Evolutionary conservation across 2,113 vertebrate genomes (phyloP).

Genomic region (Callorhinus ursinus): DNA sequence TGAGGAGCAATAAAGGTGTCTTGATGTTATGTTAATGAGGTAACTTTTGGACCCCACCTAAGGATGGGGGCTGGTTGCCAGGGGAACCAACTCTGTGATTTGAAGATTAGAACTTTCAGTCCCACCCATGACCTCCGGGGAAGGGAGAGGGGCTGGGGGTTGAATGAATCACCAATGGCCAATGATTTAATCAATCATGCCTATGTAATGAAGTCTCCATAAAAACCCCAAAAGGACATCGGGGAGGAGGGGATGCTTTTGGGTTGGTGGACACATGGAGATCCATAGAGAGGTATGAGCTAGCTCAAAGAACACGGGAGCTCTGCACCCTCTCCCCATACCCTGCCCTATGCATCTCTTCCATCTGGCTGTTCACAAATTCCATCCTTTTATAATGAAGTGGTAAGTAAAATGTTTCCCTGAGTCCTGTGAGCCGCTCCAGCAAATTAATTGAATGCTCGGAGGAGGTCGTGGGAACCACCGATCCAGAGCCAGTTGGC

Average conservation of each 20-base stretch:
- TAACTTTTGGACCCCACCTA: background rate
- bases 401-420: too few species aligned
- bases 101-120: background rate
- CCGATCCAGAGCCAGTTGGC: background rate
- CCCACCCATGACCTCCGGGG: background rate
- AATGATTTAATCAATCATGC: accelerated
- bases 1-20: background rate
- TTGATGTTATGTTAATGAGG: background rate
- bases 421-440: background rate
- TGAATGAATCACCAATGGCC: accelerated
- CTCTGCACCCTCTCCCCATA: background rate
- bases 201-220: background rate
- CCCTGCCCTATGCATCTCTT: background rate
- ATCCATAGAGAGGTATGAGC: too few species aligned
- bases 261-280: background rate
- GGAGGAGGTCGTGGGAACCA: background rate
- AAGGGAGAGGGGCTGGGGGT: background rate
- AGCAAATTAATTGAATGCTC: background rate
- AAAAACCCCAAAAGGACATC: background rate
- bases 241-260: too few species aligned
- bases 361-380: background rate
- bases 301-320: background rate
- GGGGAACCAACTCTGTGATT: background rate
- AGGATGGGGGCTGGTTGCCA: background rate
- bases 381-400: background rate